Base-by-base conservation (phyloP, 1,140 invertebrate genomes). In the Protaetia brevitarsis region DNA sequence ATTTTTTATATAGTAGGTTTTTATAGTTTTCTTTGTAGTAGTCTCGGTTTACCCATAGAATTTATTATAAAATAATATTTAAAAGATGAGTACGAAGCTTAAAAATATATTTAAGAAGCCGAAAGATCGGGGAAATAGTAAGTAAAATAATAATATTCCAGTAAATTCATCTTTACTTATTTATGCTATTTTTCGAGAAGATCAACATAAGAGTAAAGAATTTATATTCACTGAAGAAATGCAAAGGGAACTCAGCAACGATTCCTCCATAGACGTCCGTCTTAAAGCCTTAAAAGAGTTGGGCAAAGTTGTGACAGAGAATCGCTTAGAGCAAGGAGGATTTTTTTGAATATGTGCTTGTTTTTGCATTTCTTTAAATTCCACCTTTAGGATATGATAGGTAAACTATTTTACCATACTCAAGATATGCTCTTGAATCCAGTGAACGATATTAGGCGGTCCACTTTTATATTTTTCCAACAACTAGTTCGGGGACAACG, bases 211-310 rank as follows among this genome's bases (percentile, higher is more conserved):
- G 64, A 69, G 64, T 10, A 57, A 69, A 78, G 90, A 87, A 75
- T 87, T 88, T 77, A 79, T 82, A 66, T 80, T 90, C 59, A 88
- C 86, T 7, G 78, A 82, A 37, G 92, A 94, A 75, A 82, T 91
- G 69, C 86, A 91, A 73, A 86, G 85, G 72, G 91, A 93, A 78
- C 81, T 92, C 59, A 80, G 87, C 63, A 82, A 83, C 2, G 88
- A 91, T 67, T 85, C 86, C 72, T 87, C 90, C 19, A 79, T 89
- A 30, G 82, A 85, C 64, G 87, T 89, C 67, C 85, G 94, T 68
- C 82, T 91, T 58, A 92, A 89, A 78, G 86, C 85, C 16, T 84
- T 96, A 8, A 89, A 87, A 78, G 92, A 95, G 67, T 78, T 95
- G 16, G 84, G 84, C 68, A 90, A 94, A 29, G 80, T 84, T 69